phyloP scores from a whole-genome alignment of 2,888 invertebrate genomes.

The Thymelicus acteon region DNA sequence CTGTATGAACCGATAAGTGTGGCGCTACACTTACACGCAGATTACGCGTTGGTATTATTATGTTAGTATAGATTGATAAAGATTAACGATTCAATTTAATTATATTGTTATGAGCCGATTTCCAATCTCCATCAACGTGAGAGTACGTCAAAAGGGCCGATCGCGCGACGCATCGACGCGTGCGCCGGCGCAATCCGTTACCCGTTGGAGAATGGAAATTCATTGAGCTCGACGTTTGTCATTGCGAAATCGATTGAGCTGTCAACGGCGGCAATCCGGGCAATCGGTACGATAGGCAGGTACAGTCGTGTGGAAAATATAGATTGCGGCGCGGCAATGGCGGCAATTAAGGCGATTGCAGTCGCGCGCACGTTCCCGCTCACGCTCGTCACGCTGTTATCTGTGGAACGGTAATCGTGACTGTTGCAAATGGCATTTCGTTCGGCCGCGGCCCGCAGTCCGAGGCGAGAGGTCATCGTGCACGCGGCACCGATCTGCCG shows the following conservation, averaged over 20 bases:
- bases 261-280: constrained; percentile 11
- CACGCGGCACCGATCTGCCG: constrained; percentile 66
- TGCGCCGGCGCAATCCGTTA: constrained; percentile 2
- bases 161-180: background rate
- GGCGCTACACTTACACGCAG: too few species aligned
- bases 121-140: constrained; percentile 16
- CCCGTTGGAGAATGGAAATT: constrained; percentile 1
- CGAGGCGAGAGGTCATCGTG: constrained; percentile 65
- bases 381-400: constrained; percentile 21
- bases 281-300: constrained; percentile 17
- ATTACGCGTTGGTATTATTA: too few species aligned
- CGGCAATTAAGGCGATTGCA: constrained; percentile 3
- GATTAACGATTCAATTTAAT: constrained; percentile 2
- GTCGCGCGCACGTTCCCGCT: constrained; percentile 2
- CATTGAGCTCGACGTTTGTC: constrained; percentile 7
- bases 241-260: constrained; percentile 32
- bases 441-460: constrained; percentile 53
- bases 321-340: background rate
- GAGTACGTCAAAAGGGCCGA: constrained; percentile 20
- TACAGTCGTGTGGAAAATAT: constrained; percentile 5
- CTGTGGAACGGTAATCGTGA: constrained; percentile 56
- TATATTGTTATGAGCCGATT: constrained; percentile 14
- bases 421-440: constrained; percentile 69
- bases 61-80: too few species aligned
- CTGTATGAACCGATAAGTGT: too few species aligned